Evolutionary conservation across 2,797 vertebrate species (phyloP).

Genomic region (Aselliscus stoliczkanus): DNA sequence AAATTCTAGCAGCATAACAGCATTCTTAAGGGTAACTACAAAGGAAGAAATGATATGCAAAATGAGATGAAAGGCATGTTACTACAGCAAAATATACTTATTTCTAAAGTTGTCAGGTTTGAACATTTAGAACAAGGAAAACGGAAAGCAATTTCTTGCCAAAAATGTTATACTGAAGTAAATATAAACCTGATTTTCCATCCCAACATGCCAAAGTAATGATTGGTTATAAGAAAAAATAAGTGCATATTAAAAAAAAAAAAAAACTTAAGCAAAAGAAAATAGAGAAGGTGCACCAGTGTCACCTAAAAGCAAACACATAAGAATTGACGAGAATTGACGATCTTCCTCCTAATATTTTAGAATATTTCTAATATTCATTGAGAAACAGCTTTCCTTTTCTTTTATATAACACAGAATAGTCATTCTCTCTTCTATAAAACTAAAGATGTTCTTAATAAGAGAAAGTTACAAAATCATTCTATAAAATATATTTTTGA

Average conservation of each 20-base stretch:
- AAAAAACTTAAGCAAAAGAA: constrained; percentile 17
- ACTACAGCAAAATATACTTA: not conserved
- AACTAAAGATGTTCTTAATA: not conserved
- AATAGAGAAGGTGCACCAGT: not conserved
- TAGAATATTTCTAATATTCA: constrained; percentile 7
- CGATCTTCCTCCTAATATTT: not conserved
- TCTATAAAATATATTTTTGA: constrained; percentile 13
- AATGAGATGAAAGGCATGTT: constrained; percentile 23
- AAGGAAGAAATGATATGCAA: constrained; percentile 44
- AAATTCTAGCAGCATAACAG: constrained; percentile 94
- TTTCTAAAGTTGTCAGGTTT: constrained; percentile 19
- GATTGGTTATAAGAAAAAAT: not conserved
- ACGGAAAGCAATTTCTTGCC: not conserved
- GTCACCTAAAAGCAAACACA: not conserved
- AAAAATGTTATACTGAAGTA: not conserved
- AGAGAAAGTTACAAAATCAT: not conserved
- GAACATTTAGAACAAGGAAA: constrained; percentile 18
- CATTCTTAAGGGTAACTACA: constrained; percentile 96
- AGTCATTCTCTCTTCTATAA: not conserved
- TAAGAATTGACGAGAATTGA: not conserved
- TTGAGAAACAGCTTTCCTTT: not conserved
- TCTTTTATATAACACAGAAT: not conserved
- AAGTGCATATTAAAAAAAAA: not conserved
- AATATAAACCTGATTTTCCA: constrained; percentile 5
- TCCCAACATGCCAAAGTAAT: not conserved